Base-by-base conservation (phyloP, 2,888 invertebrate genomes). In the Baronia brevicornis region DNA sequence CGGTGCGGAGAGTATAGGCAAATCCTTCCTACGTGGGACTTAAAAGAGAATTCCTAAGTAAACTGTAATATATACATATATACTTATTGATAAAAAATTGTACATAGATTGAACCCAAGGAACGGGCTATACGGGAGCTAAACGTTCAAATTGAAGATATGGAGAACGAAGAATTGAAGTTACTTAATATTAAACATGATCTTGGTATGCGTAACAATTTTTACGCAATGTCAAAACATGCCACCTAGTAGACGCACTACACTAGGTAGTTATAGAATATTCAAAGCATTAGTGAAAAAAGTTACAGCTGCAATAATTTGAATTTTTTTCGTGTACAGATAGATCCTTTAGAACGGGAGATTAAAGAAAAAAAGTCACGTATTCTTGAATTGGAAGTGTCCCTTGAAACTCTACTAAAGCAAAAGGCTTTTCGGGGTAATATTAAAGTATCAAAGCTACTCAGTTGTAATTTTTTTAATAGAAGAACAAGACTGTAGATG, bases 341-440 rank as follows among this genome's bases (percentile, higher is more conserved):
- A 54, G 94, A 95, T 58, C 96, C 96, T 1, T 88, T 92, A 46
- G 95, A 96, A 58, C 88, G 90, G 42, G 93, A 93, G 55, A 95
- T 96, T 48, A 90, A 91, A 62, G 91, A 92, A 48, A 91, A 94
- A 77, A 92, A 92, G 51, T 87, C 91, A 39, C 92, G 95, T 61
- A 93, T 94, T 28, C 84, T 87, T 26, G 91, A 92, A 69, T 91
- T 96, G 91, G 95, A 96, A 64, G 88, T 88, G 22, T 94, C 95
- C 49, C 69, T 95, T 56, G 91, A 93, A 59, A 89, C 87, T 50
- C 87, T 95, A 40, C 90, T 94, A 63, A 91, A 91, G 63, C 88
- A 88, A 53, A 93, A 92, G 60, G 82, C 86, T 3, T 85, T 79
- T 40, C 84, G 90, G 46, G 85, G 85, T 85, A 84, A 74, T 48